These are phyloP conservation scores for Neoaliturus tenellus DNA, from an alignment of 2,888 invertebrate species.

Conservation along the genomic window DNA sequence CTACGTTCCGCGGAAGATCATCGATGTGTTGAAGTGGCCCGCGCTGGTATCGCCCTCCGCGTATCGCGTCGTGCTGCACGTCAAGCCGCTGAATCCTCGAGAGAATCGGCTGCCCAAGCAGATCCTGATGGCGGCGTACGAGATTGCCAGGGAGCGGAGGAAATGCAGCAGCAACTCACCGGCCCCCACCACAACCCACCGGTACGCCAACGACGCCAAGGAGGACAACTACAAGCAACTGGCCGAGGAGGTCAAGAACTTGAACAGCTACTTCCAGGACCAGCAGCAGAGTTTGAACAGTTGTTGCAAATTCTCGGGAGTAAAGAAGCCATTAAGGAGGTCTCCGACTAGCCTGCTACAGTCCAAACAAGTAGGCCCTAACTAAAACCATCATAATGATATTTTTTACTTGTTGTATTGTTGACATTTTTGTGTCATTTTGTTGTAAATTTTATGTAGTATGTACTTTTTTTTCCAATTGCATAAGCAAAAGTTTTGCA, in stretches of 20 bases:
- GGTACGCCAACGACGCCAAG: conserved; percentile 74
- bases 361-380: too few species aligned
- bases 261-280: conserved; percentile 72
- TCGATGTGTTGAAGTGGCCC: conserved; percentile 84
- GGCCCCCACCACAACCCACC: not conserved
- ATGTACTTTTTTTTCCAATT: too few species aligned
- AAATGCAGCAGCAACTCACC: conserved; percentile 64
- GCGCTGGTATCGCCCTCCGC: conserved; percentile 89
- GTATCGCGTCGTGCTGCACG: conserved; percentile 87
- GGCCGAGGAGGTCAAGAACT: conserved; percentile 81
- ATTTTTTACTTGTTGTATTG: too few species aligned
- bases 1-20: conserved; percentile 83
- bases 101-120: conserved; percentile 88
- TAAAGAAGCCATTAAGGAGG: not conserved
- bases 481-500: too few species aligned
- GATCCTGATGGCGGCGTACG: conserved; percentile 87
- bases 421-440: too few species aligned
- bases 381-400: too few species aligned
- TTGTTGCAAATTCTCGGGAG: not conserved
- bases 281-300: conserved; percentile 33
- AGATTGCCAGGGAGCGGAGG: conserved; percentile 80
- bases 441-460: too few species aligned
- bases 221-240: conserved; percentile 77
- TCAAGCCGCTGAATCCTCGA: conserved; percentile 89
- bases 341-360: not conserved